Conservation (phyloP, 2,888 invertebrate species). For the Protophormia terraenovae region DNA sequence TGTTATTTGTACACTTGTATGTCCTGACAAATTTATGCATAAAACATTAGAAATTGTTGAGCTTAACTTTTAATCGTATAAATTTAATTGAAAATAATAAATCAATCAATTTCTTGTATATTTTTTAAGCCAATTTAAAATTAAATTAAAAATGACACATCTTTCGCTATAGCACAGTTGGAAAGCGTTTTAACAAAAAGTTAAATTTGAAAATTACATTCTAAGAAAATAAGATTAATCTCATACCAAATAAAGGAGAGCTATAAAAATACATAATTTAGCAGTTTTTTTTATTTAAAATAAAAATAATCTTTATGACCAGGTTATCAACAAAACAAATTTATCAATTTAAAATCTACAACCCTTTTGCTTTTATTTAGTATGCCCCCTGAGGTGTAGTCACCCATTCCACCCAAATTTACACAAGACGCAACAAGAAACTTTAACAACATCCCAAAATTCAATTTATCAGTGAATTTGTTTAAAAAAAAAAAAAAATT, state of each 20-base stretch:
- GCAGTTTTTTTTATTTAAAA: not conserved
- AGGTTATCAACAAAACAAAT: constrained; percentile 24
- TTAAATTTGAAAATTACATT: not conserved
- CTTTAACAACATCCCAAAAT: constrained; percentile 29
- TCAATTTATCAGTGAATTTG: constrained; percentile 56
- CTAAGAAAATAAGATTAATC: constrained; percentile 8
- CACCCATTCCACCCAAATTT: constrained; percentile 8
- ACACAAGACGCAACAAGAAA: not conserved
- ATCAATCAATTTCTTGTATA: constrained; percentile 66
- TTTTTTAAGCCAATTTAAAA: constrained; percentile 62
- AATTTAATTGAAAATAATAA: constrained; percentile 69
- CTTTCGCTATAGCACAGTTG: constrained; percentile 29
- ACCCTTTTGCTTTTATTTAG: constrained; percentile 36
- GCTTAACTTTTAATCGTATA: constrained; percentile 64
- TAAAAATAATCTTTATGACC: constrained; percentile 26
- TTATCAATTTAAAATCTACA: constrained; percentile 39
- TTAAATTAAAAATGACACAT: constrained; percentile 62
- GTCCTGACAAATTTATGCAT: constrained; percentile 38
- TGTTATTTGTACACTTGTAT: not conserved
- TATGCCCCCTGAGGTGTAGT: constrained; percentile 61
- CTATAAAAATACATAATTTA: constrained; percentile 15
- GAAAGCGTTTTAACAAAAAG: constrained; percentile 43
- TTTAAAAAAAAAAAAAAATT: constrained; percentile 29
- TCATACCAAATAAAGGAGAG: not conserved
- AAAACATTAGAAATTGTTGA: constrained; percentile 41